Conservation (phyloP, 1,140 invertebrate species). For the Geopemphigus sp. region DNA sequence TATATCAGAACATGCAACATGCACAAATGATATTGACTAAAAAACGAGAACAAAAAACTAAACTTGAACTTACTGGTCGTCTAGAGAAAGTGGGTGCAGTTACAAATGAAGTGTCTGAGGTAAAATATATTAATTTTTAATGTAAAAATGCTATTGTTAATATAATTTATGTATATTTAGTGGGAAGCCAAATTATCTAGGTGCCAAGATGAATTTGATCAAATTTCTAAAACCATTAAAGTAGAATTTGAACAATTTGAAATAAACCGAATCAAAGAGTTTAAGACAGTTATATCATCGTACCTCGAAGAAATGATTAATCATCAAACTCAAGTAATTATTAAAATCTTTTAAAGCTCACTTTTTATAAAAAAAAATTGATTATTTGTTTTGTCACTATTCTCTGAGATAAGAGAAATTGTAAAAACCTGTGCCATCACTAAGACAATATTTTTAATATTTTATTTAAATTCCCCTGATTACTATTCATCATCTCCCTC, state of each 20-base stretch:
- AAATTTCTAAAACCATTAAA: constrained; percentile 94
- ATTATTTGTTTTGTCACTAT: background rate
- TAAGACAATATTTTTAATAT: no score
- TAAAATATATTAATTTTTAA: constrained; percentile 55
- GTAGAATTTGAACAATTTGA: constrained; percentile 94
- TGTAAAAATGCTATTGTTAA: no score
- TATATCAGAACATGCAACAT: constrained; percentile 97
- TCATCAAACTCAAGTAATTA: constrained; percentile 85
- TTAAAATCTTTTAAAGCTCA: background rate
- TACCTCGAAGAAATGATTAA: constrained; percentile 93
- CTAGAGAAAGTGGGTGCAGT: constrained; percentile 87
- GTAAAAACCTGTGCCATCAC: no score
- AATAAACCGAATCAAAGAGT: constrained; percentile 81
- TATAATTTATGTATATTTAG: constrained; percentile 56
- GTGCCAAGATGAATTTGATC: constrained; percentile 94
- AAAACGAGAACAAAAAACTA: constrained; percentile 90
- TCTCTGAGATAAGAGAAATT: no score
- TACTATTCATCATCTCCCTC: no score
- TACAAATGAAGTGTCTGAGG: constrained; percentile 86
- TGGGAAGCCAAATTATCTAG: constrained; percentile 95
- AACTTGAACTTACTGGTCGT: constrained; percentile 83
- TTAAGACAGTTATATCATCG: constrained; percentile 82
- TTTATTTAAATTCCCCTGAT: no score
- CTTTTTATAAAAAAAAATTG: no score
- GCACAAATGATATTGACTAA: constrained; percentile 91